Evolutionary conservation across 2,113 vertebrate species (phyloP).

Genomic region (Eolophus roseicapilla): DNA sequence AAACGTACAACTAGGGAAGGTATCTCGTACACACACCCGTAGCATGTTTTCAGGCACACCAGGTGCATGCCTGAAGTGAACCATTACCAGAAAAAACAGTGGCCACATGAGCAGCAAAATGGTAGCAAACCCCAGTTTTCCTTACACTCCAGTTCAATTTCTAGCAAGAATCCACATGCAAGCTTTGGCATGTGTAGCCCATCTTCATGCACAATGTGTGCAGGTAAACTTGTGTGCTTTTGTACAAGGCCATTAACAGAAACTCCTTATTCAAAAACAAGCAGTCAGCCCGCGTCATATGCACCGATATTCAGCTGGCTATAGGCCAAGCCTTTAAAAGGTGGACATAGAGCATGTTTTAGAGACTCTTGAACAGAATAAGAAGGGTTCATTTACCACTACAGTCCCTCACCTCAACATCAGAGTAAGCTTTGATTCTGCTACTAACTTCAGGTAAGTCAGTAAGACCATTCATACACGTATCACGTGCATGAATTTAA

Average conservation of each 20-base stretch:
- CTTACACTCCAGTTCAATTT: neutral
- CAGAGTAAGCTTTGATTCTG: neutral
- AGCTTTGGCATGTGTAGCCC: fast-evolving
- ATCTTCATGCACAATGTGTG: fast-evolving
- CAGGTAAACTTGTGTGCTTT: neutral
- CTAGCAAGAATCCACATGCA: neutral
- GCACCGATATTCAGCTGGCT: neutral
- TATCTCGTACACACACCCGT: fast-evolving
- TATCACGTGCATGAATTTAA: neutral
- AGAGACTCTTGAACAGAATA: neutral
- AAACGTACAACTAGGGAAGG: neutral
- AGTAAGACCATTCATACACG: neutral
- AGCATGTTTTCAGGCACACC: neutral
- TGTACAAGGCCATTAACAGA: neutral
- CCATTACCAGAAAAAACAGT: neutral
- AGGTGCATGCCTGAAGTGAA: fast-evolving
- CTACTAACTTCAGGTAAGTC: neutral
- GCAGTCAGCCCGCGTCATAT: fast-evolving
- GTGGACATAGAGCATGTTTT: neutral
- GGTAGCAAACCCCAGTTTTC: neutral
- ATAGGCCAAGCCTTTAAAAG: neutral
- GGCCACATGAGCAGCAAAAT: neutral
- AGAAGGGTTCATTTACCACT: neutral
- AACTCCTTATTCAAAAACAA: neutral
- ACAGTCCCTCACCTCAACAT: neutral